Base-by-base conservation (phyloP, 1,140 invertebrate genomes). In the Halyomorpha halys region DNA sequence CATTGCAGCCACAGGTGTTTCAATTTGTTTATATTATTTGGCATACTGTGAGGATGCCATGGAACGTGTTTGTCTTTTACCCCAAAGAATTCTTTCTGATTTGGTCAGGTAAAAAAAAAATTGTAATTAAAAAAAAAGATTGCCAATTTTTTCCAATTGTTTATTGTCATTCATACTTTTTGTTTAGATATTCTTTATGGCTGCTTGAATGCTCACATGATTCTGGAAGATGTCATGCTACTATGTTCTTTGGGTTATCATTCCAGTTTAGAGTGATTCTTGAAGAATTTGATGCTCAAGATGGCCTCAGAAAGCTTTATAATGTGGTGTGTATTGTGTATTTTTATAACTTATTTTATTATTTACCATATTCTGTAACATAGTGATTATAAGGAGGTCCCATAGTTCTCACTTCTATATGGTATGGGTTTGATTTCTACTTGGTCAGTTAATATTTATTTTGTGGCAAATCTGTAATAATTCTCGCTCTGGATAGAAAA, bases 21-120 rank as follows among this genome's bases (percentile, higher is more conserved):
- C 94, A 0, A 90, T 97, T 64, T 96, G 94, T 73, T 79, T 98
- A 6, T 98, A 97, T 75, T 98, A 97, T 76, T 78, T 98, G 51
- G 92, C 93, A 0, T 98, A 97, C 76, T 95, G 91, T 76, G 94
- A 97, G 74, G 95, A 98, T 75, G 91, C 93, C 0, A 96, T 98
- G 90, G 94, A 98, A 76, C 82, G 91, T 68, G 90, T 98, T 6
- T 96, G 93, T 72, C 76, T 88, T 8, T 77, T 96, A 70, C 86
- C 91, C 4, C 82, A 91, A 69, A 79, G 83, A 66, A 81, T 90
- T 1, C 81, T 96, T 11, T 79, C 81, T 3, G 85, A 90, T 71
- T 74, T 95, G 25, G 89, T 94, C 16, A 85, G 82, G 80, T 89
- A 74, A 80, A n/a, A n/a, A n/a, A n/a, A n/a, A n/a, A n/a, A n/a